phyloP scores from a whole-genome alignment of 1,140 invertebrate species.

The Saccostrea cuccullata region DNA sequence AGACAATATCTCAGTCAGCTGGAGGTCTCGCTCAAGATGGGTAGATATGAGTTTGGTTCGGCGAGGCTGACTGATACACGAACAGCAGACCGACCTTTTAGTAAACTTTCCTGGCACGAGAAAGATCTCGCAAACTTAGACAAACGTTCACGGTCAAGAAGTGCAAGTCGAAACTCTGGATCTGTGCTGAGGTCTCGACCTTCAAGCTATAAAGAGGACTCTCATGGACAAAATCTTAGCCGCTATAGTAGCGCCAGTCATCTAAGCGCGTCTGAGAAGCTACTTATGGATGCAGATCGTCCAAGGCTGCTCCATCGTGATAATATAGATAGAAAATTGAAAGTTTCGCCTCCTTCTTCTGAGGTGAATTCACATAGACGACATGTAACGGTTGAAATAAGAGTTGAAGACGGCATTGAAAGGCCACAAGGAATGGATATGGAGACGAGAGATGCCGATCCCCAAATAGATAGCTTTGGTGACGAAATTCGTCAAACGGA shows the following conservation, averaged over 20 bases:
- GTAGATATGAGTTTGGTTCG: slow-evolving; percentile 67
- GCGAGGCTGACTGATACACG: slow-evolving; percentile 60
- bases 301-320: slow-evolving; percentile 53
- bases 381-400: slow-evolving; percentile 46
- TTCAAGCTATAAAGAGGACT: slow-evolving; percentile 46
- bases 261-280: slow-evolving; percentile 56
- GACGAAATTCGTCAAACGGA: slow-evolving; percentile 55
- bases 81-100: slow-evolving; percentile 62
- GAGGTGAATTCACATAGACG: neutral
- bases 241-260: slow-evolving; percentile 48
- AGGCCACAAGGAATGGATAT: slow-evolving; percentile 11
- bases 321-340: slow-evolving; percentile 35
- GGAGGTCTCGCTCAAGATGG: slow-evolving; percentile 64
- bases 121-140: slow-evolving; percentile 64
- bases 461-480: slow-evolving; percentile 60
- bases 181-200: slow-evolving; percentile 48
- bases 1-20: slow-evolving; percentile 63
- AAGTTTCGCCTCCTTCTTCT: slow-evolving; percentile 38
- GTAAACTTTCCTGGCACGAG: slow-evolving; percentile 66
- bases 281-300: slow-evolving; percentile 55
- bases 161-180: slow-evolving; percentile 50
- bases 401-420: slow-evolving; percentile 42
- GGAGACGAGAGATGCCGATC: slow-evolving; percentile 34
- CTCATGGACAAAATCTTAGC: slow-evolving; percentile 22
- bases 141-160: slow-evolving; percentile 51